These are phyloP conservation scores for Drosophila lini DNA, from an alignment of 1,140 invertebrate genomes.

Conservation along the genomic window DNA sequence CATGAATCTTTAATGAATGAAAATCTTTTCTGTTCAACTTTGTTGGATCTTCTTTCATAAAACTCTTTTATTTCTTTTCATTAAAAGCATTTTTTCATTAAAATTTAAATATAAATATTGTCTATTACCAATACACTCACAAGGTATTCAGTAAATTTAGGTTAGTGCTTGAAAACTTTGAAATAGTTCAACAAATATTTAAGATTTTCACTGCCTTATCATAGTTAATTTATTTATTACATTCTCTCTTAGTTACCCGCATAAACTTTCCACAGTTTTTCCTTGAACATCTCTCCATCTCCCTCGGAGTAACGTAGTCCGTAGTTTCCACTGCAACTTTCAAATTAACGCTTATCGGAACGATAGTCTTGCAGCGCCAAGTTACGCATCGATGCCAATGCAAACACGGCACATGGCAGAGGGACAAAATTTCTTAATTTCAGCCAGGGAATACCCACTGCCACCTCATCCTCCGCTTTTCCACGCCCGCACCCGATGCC, in stretches of 20 bases:
- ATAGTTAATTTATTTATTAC: not conserved
- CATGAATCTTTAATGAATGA: not conserved
- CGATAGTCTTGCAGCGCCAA: conserved; percentile 23
- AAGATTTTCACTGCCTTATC: too few species aligned
- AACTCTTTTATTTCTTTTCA: not conserved
- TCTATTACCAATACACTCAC: too few species aligned
- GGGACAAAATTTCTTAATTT: conserved; percentile 62
- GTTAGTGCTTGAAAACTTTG: too few species aligned
- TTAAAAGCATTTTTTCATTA: too few species aligned
- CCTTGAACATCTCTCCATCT: not conserved
- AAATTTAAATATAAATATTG: not conserved
- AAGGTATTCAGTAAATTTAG: too few species aligned
- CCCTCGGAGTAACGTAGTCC: not conserved
- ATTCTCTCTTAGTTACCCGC: not conserved
- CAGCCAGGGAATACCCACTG: conserved; percentile 10
- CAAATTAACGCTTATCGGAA: conserved; percentile 53
- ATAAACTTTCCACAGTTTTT: too few species aligned
- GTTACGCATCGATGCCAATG: conserved; percentile 43
- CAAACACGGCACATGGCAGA: conserved; percentile 33
- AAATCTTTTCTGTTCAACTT: not conserved
- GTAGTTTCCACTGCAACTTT: conserved; percentile 14
- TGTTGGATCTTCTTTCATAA: too few species aligned
- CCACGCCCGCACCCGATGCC: conserved; percentile 9
- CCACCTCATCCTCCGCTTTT: not conserved
- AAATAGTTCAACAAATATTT: not conserved